phyloP scores from a whole-genome alignment of 2,888 invertebrate species.

The Amphipyra tragopoginis region DNA sequence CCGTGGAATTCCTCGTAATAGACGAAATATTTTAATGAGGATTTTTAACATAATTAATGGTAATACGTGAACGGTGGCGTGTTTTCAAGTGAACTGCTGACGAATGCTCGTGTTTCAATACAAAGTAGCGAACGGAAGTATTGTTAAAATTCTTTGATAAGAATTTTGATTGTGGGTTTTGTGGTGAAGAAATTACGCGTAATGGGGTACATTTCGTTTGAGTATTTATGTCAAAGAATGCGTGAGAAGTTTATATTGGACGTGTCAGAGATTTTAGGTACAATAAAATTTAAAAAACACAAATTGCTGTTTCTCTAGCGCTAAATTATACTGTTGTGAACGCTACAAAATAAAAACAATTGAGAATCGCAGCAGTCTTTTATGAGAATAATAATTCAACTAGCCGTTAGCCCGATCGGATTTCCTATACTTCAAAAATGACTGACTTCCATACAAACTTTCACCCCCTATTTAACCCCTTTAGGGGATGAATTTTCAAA shows the following conservation, averaged over 20 bases:
- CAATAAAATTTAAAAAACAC: no score
- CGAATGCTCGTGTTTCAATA: slow-evolving; percentile 58
- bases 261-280: no score
- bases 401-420: no score
- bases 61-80: slow-evolving; percentile 75
- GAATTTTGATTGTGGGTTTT: slow-evolving; percentile 49
- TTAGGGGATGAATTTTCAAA: no score
- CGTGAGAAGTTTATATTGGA: background rate
- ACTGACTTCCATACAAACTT: no score
- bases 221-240: slow-evolving; percentile 10
- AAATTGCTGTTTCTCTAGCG: no score
- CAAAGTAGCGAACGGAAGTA: slow-evolving; percentile 74
- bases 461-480: no score
- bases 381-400: no score
- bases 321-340: no score
- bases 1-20: slow-evolving; percentile 77
- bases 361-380: no score
- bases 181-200: slow-evolving; percentile 33
- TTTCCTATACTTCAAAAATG: no score
- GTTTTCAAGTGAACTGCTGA: slow-evolving; percentile 70
- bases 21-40: slow-evolving; percentile 85
- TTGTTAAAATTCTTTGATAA: slow-evolving; percentile 80
- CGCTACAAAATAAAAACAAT: no score
- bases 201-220: slow-evolving; percentile 20
- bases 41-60: slow-evolving; percentile 73